A percentile compares a stretch with the other conserved stretches of the same genome.
Evolutionary conservation across 1,140 invertebrate genomes (phyloP).

Genomic region (Drosophila rufa): DNA sequence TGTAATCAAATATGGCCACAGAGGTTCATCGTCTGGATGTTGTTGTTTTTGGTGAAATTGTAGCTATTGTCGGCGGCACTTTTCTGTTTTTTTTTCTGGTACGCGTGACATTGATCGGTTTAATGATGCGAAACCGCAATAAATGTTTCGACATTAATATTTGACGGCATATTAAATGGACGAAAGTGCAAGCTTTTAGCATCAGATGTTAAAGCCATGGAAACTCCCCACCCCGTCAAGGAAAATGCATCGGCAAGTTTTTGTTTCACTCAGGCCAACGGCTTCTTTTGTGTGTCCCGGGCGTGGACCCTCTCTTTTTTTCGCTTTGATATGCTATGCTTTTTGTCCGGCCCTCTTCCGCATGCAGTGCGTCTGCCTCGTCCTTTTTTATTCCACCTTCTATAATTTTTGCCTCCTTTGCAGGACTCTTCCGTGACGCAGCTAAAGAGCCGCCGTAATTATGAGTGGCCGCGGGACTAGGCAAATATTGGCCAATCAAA

Average conservation of each 20-base stretch:
- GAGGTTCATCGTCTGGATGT: not conserved
- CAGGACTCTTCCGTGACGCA: not conserved
- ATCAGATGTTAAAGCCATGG: conserved; percentile 1
- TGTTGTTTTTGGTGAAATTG: conserved; percentile 1
- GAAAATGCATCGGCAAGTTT: conserved; percentile 14
- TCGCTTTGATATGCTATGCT: conserved; percentile 51
- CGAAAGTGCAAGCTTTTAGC: not conserved
- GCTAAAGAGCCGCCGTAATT: conserved; percentile 30
- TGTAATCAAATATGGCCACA: conserved; percentile 50
- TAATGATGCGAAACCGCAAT: conserved; percentile 51
- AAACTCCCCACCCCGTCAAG: not conserved
- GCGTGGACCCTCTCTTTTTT: not conserved
- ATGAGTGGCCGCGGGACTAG: not conserved
- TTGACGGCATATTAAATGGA: conserved; percentile 14
- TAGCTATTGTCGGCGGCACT: conserved; percentile 21
- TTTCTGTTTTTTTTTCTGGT: not conserved
- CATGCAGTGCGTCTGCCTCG: conserved; percentile 29
- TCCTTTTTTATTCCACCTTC: not conserved
- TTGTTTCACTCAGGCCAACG: conserved; percentile 1
- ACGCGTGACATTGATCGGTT: conserved; percentile 44
- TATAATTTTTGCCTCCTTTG: not conserved
- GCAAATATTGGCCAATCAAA: conserved; percentile 1
- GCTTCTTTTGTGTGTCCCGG: conserved; percentile 8
- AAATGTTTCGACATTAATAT: conserved; percentile 40
- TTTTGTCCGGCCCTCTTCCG: conserved; percentile 41